Base-by-base conservation (phyloP, 1,140 invertebrate species). In the Zaprionus capensis region DNA sequence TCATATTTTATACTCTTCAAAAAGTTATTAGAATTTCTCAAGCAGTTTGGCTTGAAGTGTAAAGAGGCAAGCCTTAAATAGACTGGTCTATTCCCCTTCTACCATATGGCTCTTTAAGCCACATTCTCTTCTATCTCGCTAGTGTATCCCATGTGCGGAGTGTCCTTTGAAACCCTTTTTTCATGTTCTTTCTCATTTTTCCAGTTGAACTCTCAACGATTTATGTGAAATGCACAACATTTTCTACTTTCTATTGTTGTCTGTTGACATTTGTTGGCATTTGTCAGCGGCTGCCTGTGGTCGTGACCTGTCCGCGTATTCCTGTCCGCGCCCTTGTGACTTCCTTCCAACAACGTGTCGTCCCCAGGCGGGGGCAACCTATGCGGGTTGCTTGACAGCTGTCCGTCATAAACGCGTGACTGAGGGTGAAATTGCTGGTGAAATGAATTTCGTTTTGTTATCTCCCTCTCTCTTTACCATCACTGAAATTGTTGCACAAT, bases 241-340 rank as follows among this genome's bases (percentile, higher is more conserved):
- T 70, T 74, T 71, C 67, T 72, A 77, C 80, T 86, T 74, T 71
- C 67, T 67, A 80, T 88, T 86, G 80, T 87, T 36, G 41, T 28
- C 44, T 49, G 71, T 46, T 82, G 83, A 71, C 82, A 81, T 78
- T 83, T 78, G 65, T 77, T 82, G 83, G 70, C 82, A 81, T 78
- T 83, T 80, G 65, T 74, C 74, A 82, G 65, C 69, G 51, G 57
- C 55, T 26, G 67, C 46, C 69, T 61, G 55, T 53, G 53, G 65
- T 74, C 46, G 36, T 73, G 71, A 68, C 71, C 56, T 68, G 56
- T 55, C 56, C 56, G 34, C 46, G 36, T 34, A 34, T 34, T 34
- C 71, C 65, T 68, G 56, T 55, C 56, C 56, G 34, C 44, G 34
- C 34, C 26, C 41, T 24, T 36, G 41, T 22, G 26, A 20, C 44